Evolutionary conservation across 2,113 vertebrate genomes (phyloP), one percentile per base, ranked within the genome.

Genomic region (Sylvietta virens): DNA sequence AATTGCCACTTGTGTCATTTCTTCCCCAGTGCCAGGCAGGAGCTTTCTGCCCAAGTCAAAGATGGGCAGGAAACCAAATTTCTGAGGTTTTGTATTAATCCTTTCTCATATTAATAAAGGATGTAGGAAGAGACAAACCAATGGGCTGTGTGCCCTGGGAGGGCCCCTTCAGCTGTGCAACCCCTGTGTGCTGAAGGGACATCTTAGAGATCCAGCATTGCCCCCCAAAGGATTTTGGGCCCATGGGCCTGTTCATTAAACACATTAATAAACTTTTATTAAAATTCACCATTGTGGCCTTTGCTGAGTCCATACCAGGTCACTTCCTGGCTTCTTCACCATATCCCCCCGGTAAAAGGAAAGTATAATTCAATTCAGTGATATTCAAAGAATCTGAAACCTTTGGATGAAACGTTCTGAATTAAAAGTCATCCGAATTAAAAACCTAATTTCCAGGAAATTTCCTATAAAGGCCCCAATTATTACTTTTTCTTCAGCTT

Each of bases 371-470:
- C 48, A 19, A 61, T 10, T 50, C 48, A 54, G 16, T n/a, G n/a
- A 47, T 13, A 35, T 40, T 61, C 54, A 18, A 30, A 17, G 47
- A 45, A 26, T 13, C n/a, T 11, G 40, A 67, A 51, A 47, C n/a
- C 7, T 30, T n/a, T 3, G 9, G 45, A 40, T 30, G 20, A 61
- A 82, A 69, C 1, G 18, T 13, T 40, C 21, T 15, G 17, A 54
- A n/a, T 20, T 30, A 30, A 65, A 82, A 42, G 15, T 16, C 11
- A 18, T 13, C 31, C 1, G 4, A 35, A 33, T 11, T 13, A 30
- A 51, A 30, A 22, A 2, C 24, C 9, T 8, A 0, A 6, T 19
- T 67, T 67, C 48, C n/a, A 0, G 4, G 16, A 6, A 5, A 13
- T 14, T 44, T 28, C 27, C 37, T 8, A 20, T 4, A 7, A 39